A percentile compares a stretch with the other conserved stretches of the same genome.
phyloP scores from a whole-genome alignment of 2,797 vertebrate genomes.

The Eospalax fontanierii region DNA sequence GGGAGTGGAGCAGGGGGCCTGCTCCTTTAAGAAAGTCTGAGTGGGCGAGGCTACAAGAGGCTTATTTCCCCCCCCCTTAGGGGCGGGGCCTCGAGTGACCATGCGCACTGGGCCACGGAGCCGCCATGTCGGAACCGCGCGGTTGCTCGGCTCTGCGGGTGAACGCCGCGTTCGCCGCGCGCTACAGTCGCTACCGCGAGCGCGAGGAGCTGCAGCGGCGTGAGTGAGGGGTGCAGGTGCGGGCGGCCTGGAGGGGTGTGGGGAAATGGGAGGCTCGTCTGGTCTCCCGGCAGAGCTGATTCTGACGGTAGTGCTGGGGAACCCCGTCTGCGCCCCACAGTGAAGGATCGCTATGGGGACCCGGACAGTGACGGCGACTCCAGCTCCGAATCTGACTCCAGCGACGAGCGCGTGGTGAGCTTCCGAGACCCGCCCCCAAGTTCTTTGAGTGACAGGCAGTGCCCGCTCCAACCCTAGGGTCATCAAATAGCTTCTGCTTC shows the following conservation, averaged over 20 bases:
- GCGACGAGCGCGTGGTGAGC: slow-evolving; percentile 92
- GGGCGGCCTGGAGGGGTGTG: accelerated
- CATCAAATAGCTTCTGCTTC: background rate
- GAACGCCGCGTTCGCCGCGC: slow-evolving; percentile 93
- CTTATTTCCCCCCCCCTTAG: too few species aligned
- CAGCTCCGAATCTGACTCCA: slow-evolving; percentile 93
- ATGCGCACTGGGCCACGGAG: slow-evolving; percentile 70
- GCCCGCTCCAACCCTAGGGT: background rate
- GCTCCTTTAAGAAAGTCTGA: background rate
- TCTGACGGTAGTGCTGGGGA: background rate
- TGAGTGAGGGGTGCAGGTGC: slow-evolving; percentile 88
- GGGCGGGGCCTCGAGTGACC: background rate
- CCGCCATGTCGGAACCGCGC: slow-evolving; percentile 87
- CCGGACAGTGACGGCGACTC: slow-evolving; percentile 84
- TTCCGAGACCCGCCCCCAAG: background rate
- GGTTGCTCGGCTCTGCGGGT: slow-evolving; percentile 87
- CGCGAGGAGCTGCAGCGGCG: slow-evolving; percentile 95
- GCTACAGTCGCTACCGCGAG: slow-evolving; percentile 94
- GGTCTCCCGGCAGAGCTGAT: background rate
- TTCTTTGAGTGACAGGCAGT: background rate
- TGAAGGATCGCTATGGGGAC: slow-evolving; percentile 95
- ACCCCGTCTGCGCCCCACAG: slow-evolving; percentile 84
- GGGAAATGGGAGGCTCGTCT: background rate
- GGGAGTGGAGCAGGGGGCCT: accelerated
- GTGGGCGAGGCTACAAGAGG: background rate